Evolutionary conservation across 2,888 invertebrate genomes (phyloP), one percentile per base, ranked within the genome.

Genomic region (Halictus ligatus): DNA sequence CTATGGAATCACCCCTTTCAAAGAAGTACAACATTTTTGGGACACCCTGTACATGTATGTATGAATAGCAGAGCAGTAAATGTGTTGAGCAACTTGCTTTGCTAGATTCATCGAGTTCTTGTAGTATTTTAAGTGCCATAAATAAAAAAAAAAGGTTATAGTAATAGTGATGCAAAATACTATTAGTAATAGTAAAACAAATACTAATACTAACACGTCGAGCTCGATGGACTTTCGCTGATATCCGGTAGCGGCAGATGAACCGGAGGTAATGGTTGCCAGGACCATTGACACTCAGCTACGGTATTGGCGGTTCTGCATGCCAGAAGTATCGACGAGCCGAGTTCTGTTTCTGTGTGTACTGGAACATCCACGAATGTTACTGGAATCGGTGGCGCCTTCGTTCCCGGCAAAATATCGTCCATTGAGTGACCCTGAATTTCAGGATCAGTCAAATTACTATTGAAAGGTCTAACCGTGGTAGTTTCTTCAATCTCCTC

Each of bases 281-380:
- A 95, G 81, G 94, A 94, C 95, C 95, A 95, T 79, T 93, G 94
- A 81, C 95, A 95, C 75, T 95, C 94, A 60, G 89, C 89, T 43
- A 95, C 94, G 77, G 94, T 92, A 87, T 90, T 91, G 60, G 92
- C 90, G 15, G 94, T 94, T 80, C 93, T 90, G 87, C 95, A 95
- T 73, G 93, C 91, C 76, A 95, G 88, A 54, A 94, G 90, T 15
- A 94, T 94, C 75, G 94, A 93, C 12, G 93, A 91, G 5, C 94
- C 95, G 40, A 94, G 89, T 80, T 93, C 91, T 58, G 94, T 93
- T 88, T 94, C 93, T 64, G 91, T 92, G 80, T 94, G 93, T 50
- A 87, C 85, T 40, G 95, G 95, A 46, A 92, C 91, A 82, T 94
- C 93, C 46, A 92, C 88, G 88, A 95, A 95, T 74, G 89, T 87